These are phyloP conservation scores for Dendroctonus ponderosae DNA, from an alignment of 1,140 invertebrate genomes.

Conservation along the genomic window DNA sequence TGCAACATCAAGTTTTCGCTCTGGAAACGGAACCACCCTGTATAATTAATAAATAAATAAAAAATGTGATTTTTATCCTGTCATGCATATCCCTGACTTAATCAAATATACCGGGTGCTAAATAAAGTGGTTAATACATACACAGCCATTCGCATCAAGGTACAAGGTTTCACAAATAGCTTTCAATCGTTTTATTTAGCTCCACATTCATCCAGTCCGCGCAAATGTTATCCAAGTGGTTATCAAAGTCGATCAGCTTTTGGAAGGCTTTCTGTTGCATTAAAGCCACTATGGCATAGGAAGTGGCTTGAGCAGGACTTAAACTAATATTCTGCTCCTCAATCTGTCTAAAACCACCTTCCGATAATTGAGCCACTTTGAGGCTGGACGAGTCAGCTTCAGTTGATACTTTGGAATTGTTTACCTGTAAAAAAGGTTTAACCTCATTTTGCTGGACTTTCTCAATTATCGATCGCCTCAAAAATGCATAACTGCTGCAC, in stretches of 20 bases:
- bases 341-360: slow-evolving; percentile 69
- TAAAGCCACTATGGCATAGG: slow-evolving; percentile 63
- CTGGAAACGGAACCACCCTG: no score
- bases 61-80: no score
- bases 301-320: slow-evolving; percentile 32
- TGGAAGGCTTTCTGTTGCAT: slow-evolving; percentile 67
- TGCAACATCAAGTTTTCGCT: no score
- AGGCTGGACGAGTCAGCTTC: slow-evolving; percentile 65
- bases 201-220: slow-evolving; percentile 78
- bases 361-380: slow-evolving; percentile 65
- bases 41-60: no score
- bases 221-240: slow-evolving; percentile 81
- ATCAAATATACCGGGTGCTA: no score
- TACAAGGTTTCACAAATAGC: no score
- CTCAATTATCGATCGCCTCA: no score
- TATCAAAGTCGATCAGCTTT: slow-evolving; percentile 84
- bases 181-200: slow-evolving; percentile 46
- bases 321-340: slow-evolving; percentile 46
- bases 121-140: no score
- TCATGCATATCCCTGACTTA: no score
- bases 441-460: no score
- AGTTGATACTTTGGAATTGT: slow-evolving; percentile 70
- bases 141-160: no score
- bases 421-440: slow-evolving; percentile 59
- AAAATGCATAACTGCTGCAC: no score